phyloP scores from a whole-genome alignment of 2,797 vertebrate species.

The Lepus oiostolus region DNA sequence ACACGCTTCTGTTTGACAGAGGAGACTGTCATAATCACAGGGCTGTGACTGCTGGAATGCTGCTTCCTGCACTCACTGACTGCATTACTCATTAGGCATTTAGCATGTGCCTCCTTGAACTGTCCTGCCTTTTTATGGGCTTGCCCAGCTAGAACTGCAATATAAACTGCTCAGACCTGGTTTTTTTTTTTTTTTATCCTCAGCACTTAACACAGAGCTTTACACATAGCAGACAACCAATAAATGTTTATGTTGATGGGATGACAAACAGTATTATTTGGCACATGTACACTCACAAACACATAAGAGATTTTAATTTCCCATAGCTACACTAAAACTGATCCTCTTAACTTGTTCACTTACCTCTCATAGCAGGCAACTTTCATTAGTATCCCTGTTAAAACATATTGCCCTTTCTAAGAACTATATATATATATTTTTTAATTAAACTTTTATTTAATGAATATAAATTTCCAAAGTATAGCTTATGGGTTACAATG shows the following conservation, averaged over 20 bases:
- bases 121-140: not conserved
- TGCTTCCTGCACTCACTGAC: not conserved
- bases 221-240: not conserved
- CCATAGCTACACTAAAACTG: not conserved
- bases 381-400: not conserved
- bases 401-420: constrained; percentile 7
- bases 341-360: not conserved
- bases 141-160: not conserved
- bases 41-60: not conserved
- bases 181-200: not conserved
- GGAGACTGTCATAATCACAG: not conserved
- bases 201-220: constrained; percentile 46
- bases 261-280: not conserved
- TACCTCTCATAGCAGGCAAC: not conserved
- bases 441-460: too few species aligned
- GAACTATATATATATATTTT: not conserved
- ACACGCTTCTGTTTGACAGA: not conserved
- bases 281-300: not conserved
- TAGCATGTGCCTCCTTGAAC: not conserved
- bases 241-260: constrained; percentile 51
- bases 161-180: constrained; percentile 26
- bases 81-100: not conserved
- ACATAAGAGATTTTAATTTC: constrained; percentile 23
- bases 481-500: too few species aligned
- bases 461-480: too few species aligned